A percentile compares a stretch with the other conserved stretches of the same genome.
phyloP scores from a whole-genome alignment of 2,888 invertebrate species.

The Ellobium chinense region DNA sequence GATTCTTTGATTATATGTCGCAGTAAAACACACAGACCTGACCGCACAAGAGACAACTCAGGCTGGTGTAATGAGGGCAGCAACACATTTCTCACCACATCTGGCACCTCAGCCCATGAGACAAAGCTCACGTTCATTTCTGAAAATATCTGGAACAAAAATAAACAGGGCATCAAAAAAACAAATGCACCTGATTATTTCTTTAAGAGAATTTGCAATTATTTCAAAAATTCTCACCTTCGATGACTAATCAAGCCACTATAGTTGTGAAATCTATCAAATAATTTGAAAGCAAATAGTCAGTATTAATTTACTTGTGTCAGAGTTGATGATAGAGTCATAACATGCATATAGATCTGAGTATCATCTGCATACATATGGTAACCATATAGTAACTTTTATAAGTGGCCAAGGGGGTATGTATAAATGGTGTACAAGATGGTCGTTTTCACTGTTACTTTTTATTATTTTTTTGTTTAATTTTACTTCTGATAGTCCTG shows the following conservation, averaged over 20 bases:
- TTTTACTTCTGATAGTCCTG: no score
- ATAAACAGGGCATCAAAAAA: not conserved
- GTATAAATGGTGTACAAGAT: no score
- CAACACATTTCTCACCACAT: conserved; percentile 43
- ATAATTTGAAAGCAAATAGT: not conserved
- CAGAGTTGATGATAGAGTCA: no score
- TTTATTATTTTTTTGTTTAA: no score
- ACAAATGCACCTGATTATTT: not conserved
- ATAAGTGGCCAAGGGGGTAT: no score
- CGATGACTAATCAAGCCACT: no score
- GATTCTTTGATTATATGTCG: conserved; percentile 63
- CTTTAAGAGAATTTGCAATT: not conserved
- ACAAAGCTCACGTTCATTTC: conserved; percentile 28
- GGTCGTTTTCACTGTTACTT: no score
- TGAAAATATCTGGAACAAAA: conserved; percentile 30
- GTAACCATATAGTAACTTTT: no score
- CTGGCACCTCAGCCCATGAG: conserved; percentile 34
- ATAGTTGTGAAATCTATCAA: not conserved
- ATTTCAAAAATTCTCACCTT: not conserved
- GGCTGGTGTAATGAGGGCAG: conserved; percentile 53
- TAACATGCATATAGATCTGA: no score
- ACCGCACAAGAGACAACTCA: conserved; percentile 57
- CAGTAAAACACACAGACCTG: conserved; percentile 68
- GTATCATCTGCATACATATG: no score
- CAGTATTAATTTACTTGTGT: no score